Percentiles rank a stretch among this genome's conserved stretches.
These are phyloP conservation scores for Standfussiana lucernea DNA, from an alignment of 2,888 invertebrate species.

Conservation along the genomic window DNA sequence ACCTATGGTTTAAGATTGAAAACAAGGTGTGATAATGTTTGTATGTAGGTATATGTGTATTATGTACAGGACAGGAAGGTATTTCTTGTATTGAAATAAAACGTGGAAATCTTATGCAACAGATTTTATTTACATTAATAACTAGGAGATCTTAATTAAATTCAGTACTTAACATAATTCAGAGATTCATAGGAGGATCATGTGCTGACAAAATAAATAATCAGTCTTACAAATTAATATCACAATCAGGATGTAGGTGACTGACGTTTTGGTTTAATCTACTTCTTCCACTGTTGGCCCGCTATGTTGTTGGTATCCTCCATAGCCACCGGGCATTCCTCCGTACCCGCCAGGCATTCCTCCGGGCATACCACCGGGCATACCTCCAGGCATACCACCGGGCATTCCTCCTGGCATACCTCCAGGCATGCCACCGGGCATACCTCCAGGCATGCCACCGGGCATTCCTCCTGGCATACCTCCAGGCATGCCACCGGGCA, in stretches of 20 bases:
- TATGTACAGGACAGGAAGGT: too few relatives aligned
- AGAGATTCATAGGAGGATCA: conserved; percentile 33
- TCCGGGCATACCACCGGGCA: conserved; percentile 38
- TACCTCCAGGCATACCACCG: conserved; percentile 17
- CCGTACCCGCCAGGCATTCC: too few relatives aligned
- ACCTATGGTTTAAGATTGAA: not conserved
- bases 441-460: conserved; percentile 27
- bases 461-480: conserved; percentile 42
- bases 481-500: conserved; percentile 12
- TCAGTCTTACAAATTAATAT: conserved; percentile 56
- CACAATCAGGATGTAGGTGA: conserved; percentile 20
- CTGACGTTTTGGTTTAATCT: conserved; percentile 69
- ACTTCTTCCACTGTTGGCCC: conserved; percentile 84
- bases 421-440: conserved; percentile 78
- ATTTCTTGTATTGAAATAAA: conserved; percentile 16
- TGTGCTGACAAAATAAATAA: conserved; percentile 31
- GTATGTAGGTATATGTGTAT: too few relatives aligned
- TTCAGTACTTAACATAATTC: not conserved
- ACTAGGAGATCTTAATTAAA: not conserved
- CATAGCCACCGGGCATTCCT: conserved; percentile 32
- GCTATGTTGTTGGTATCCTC: conserved; percentile 56
- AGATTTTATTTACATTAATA: conserved; percentile 24
- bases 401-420: conserved; percentile 38
- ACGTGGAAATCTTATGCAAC: not conserved
- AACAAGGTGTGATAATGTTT: not conserved